Evolutionary conservation across 2,888 invertebrate genomes (phyloP).

Genomic region (Crocallis elinguaria): DNA sequence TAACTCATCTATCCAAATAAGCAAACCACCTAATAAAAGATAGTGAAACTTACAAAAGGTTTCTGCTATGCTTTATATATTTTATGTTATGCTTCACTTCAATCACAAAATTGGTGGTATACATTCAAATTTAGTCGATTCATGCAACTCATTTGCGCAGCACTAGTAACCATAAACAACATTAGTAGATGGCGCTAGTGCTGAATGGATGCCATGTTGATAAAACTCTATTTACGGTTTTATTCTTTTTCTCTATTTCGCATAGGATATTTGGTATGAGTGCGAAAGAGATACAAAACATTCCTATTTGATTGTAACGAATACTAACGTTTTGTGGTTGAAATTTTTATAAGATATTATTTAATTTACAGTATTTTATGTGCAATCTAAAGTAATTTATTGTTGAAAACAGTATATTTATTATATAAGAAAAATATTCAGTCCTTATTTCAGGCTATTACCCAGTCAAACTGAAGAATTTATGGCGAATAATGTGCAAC

Average conservation of each 20-base stretch:
- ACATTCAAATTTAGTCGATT: constrained; percentile 37
- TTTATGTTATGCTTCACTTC: too few relatives aligned
- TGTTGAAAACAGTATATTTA: constrained; percentile 45
- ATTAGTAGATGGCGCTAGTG: constrained; percentile 52
- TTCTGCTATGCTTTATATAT: too few relatives aligned
- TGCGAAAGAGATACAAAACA: constrained; percentile 50
- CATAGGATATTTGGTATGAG: constrained; percentile 17
- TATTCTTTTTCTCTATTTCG: constrained; percentile 57
- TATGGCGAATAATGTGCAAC: constrained; percentile 70
- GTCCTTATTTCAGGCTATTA: constrained; percentile 41
- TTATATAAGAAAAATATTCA: constrained; percentile 43
- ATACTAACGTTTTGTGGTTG: constrained; percentile 80
- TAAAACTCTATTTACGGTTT: constrained; percentile 63
- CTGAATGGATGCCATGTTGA: constrained; percentile 48
- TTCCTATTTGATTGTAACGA: constrained; percentile 79
- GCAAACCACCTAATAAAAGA: too few relatives aligned
- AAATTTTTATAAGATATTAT: constrained; percentile 63
- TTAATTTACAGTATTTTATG: constrained; percentile 61
- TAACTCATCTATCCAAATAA: too few relatives aligned
- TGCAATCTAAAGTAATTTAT: constrained; percentile 60
- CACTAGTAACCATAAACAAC: constrained; percentile 54
- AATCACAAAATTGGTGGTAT: too few relatives aligned
- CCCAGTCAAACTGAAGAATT: constrained; percentile 39
- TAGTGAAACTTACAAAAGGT: too few relatives aligned
- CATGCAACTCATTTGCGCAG: background rate